Evolutionary conservation across 1,140 invertebrate genomes (phyloP), one percentile per base, ranked within the genome.

Genomic region (Lepidurus packardi): DNA sequence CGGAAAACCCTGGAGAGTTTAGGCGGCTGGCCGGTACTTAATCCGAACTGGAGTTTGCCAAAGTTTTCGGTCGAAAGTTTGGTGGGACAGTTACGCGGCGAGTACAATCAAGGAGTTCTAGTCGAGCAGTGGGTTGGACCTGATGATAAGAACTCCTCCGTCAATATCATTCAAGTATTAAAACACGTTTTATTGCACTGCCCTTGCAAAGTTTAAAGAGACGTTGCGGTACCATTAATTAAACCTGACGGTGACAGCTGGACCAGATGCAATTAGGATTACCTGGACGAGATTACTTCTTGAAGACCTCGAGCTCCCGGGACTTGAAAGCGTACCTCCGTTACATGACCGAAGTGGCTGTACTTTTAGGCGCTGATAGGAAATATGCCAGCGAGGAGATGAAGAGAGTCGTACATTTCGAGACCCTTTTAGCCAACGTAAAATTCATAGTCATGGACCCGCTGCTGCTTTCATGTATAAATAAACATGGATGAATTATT

Each of bases 71-170:
- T 92, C 10, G 92, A 93, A 84, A 83, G 85, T 4, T 84, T 93
- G n/a, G 84, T 92, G 73, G 93, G 92, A 3, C 84, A 85, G 80
- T 83, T 94, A 11, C 85, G 92, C 0, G 88, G 90, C 0, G 87
- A 90, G 78, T 92, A 90, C 82, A 93, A 93, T 83, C 90, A 92
- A 82, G 91, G 91, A 8, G 89, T 92, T 47, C 84, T 94, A 13
- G 85, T 94, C 43, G 92, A 94, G 81, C 89, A 92, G 76, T 94
- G 92, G 90, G 91, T 94, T 76, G 92, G 92, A 1, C 92, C 93
- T 0, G 93, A 94, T 82, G 93, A 94, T 84, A 93, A 92, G 84
- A 93, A 94, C 85, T 93, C 92, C 81, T 92, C 91, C 41, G 88
- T 89, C 80, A 93, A 95, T 87, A 93, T 95, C 83, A 89, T 95